phyloP scores from a whole-genome alignment of 2,888 invertebrate genomes.

The Halocaridina rubra region DNA sequence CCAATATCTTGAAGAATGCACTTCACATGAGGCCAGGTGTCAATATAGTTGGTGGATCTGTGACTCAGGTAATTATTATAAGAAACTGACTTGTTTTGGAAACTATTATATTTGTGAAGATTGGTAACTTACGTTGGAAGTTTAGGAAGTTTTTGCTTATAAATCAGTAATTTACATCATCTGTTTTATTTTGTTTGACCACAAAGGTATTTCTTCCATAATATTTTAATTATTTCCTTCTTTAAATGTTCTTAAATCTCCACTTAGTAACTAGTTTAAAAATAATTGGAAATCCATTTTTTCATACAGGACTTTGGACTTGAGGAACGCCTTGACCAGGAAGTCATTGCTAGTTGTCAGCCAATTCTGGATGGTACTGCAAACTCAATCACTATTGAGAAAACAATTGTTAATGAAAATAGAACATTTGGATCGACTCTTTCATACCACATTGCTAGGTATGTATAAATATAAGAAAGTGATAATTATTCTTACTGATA shows the following conservation, averaged over 20 bases:
- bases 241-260: too few relatives aligned
- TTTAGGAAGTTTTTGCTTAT: too few relatives aligned
- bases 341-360: conserved; percentile 79
- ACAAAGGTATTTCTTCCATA: too few relatives aligned
- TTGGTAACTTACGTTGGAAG: too few relatives aligned
- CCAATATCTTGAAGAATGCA: conserved; percentile 88
- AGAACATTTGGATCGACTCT: conserved; percentile 93
- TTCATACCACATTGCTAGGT: conserved; percentile 95
- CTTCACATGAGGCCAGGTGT: conserved; percentile 88
- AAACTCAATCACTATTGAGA: conserved; percentile 77
- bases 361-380: conserved; percentile 81
- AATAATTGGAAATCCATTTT: too few relatives aligned
- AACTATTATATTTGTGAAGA: too few relatives aligned
- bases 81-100: too few relatives aligned
- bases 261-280: too few relatives aligned
- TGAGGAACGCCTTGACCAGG: conserved; percentile 84
- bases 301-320: conserved; percentile 81
- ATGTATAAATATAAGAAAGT: conserved; percentile 67
- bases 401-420: conserved; percentile 90
- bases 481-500: too few relatives aligned
- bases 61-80: conserved; percentile 78
- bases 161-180: too few relatives aligned
- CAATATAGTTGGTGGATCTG: conserved; percentile 89
- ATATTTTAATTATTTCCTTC: too few relatives aligned
- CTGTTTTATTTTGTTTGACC: too few relatives aligned